phyloP scores from a whole-genome alignment of 2,797 vertebrate genomes.

The Momotus momota region DNA sequence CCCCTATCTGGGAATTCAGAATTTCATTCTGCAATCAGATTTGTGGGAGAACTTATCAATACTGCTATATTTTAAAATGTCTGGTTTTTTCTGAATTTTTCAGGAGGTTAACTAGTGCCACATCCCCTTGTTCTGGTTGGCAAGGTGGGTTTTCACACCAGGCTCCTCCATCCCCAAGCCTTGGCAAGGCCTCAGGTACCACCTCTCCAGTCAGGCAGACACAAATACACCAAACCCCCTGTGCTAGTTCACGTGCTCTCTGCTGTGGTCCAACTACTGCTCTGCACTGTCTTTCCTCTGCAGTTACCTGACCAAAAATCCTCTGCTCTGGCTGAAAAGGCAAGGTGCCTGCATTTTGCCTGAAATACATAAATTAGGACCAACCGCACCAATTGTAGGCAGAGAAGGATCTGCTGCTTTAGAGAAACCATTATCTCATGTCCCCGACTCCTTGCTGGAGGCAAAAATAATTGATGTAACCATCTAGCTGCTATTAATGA shows the following conservation, averaged over 20 bases:
- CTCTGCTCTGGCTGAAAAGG: neutral
- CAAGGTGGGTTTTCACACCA: neutral
- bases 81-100: neutral
- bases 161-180: neutral
- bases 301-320: neutral
- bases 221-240: neutral
- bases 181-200: fast-evolving
- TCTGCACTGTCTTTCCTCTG: neutral
- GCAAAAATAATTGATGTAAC: slow-evolving; percentile 11
- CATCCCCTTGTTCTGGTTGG: neutral
- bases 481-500: neutral
- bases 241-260: neutral
- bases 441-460: neutral
- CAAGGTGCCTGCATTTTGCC: neutral
- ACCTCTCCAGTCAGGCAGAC: neutral
- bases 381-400: neutral
- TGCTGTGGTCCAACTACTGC: neutral
- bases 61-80: fast-evolving
- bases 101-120: neutral
- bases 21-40: neutral
- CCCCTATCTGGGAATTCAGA: neutral
- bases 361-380: neutral
- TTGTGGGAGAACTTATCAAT: neutral
- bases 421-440: neutral
- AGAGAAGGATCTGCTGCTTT: neutral